A percentile compares a stretch with the other conserved stretches of the same genome.
phyloP scores from a whole-genome alignment of 2,888 invertebrate species.

The Biston betularia region DNA sequence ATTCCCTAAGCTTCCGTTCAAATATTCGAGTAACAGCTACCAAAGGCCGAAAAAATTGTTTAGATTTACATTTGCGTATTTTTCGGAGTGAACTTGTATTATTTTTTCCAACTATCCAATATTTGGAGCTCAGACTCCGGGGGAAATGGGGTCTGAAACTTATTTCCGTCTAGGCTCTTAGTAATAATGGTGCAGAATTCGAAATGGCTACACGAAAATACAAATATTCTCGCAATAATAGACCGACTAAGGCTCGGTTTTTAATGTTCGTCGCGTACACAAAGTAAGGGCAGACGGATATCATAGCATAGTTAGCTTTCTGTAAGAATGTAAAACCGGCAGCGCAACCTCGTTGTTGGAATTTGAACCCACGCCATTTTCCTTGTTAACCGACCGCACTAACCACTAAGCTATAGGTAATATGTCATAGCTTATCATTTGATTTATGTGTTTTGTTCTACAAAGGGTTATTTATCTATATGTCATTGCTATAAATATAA shows the following conservation, averaged over 20 bases:
- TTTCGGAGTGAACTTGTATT: not conserved
- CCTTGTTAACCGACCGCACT: too few relatives aligned
- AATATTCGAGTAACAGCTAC: not conserved
- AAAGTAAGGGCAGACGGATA: too few relatives aligned
- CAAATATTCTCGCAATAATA: not conserved
- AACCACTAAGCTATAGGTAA: too few relatives aligned
- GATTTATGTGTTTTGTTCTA: too few relatives aligned
- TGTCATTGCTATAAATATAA: too few relatives aligned
- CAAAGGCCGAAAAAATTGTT: not conserved
- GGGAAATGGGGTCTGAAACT: slow-evolving; percentile 36
- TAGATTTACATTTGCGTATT: slow-evolving; percentile 1
- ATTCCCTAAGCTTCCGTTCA: not conserved
- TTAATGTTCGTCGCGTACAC: not conserved
- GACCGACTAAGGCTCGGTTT: not conserved
- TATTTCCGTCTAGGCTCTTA: slow-evolving; percentile 35
- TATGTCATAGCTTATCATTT: too few relatives aligned
- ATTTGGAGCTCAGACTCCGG: slow-evolving; percentile 16
- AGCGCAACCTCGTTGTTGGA: too few relatives aligned
- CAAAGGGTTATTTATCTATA: too few relatives aligned
- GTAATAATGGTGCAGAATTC: slow-evolving; percentile 14
- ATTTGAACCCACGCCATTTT: too few relatives aligned
- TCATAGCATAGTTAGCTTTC: too few relatives aligned
- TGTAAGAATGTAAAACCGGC: too few relatives aligned
- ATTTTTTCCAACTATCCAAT: slow-evolving; percentile 20
- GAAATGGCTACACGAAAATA: slow-evolving; percentile 8